A percentile compares a stretch with the other conserved stretches of the same genome.
phyloP scores from a whole-genome alignment of 2,113 vertebrate genomes.

The Tinamus guttatus region DNA sequence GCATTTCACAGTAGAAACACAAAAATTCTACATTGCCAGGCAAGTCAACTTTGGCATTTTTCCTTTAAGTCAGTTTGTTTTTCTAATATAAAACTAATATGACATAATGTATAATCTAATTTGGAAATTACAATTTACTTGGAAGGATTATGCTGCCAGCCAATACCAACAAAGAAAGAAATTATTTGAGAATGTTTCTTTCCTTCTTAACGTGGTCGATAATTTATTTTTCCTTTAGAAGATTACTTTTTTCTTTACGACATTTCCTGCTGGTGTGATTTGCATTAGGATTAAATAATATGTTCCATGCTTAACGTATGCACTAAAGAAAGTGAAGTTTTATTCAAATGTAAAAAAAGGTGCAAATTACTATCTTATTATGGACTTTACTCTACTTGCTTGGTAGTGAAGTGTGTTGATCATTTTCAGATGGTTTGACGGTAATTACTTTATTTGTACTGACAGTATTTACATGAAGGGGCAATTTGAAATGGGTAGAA shows the following conservation, averaged over 20 bases:
- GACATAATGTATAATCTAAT: constrained; percentile 84
- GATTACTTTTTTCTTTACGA: constrained; percentile 80
- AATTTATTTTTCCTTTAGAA: constrained; percentile 83
- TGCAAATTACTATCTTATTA: constrained; percentile 73
- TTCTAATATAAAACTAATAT: constrained; percentile 83
- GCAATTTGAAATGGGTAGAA: constrained; percentile 35
- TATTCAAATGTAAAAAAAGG: constrained; percentile 56
- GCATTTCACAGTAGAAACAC: constrained; percentile 66
- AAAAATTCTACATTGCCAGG: constrained; percentile 57
- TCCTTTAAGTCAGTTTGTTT: constrained; percentile 79
- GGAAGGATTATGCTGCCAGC: constrained; percentile 78
- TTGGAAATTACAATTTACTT: constrained; percentile 83
- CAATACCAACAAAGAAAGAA: constrained; percentile 80
- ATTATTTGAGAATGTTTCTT: constrained; percentile 77
- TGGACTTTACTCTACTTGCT: constrained; percentile 36
- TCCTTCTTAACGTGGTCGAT: constrained; percentile 75
- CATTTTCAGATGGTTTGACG: constrained; percentile 62
- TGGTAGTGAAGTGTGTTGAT: constrained; percentile 25
- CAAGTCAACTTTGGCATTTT: constrained; percentile 75
- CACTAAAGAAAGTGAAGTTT: constrained; percentile 62
- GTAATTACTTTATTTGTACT: constrained; percentile 56
- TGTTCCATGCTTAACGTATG: constrained; percentile 75
- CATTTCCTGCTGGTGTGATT: constrained; percentile 79
- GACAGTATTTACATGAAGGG: constrained; percentile 50
- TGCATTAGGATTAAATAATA: constrained; percentile 81